Evolutionary conservation across 2,113 vertebrate species (phyloP), one percentile per base, ranked within the genome.

Genomic region (Fregetta grallaria): DNA sequence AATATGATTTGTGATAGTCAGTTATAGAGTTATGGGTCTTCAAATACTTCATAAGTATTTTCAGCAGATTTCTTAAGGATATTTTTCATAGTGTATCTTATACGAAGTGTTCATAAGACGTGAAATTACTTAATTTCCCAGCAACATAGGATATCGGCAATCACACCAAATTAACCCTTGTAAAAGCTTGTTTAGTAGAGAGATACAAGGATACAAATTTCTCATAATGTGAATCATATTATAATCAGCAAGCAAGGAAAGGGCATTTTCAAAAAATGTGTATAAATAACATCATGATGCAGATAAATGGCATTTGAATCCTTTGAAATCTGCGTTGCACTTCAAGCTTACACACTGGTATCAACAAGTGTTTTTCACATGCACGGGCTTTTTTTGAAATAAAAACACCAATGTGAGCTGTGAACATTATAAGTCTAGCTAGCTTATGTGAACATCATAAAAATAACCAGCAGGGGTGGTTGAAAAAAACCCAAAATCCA

Each of bases 1-100:
- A 96, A 82, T 52, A 94, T 93, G 94, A 96, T 97, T 95, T 97
- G 94, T 94, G 92, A 70, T n/a, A 94, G 86, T 86, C 91, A 94
- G 89, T 91, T 96, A 77, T 17, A 89, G 94, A 97, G 59, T 91
- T 95, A 94, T 90, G 79, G 66, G 76, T 85, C 86, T 95, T 97
- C 95, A 92, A 96, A 87, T 91, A 59, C 52, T 95, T 96, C 59
- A 18, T 67, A 68, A 87, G 71, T 67, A 91, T 90, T 92, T 95
- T 92, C 75, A 87, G 45, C 53, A 90, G 65, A 56, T 91, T 77
- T 85, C 82, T 93, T 29, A n/a, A 77, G 21, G 40, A 77, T 89
- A 58, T 86, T 79, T 93, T 88, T 86, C 72, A 77, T 27, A 59
- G 30, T 3, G 1, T 84, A 42, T 53, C 52, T 82, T 67, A 27